phyloP scores from a whole-genome alignment of 2,797 vertebrate species.

The Enteromius trimaculatus region DNA sequence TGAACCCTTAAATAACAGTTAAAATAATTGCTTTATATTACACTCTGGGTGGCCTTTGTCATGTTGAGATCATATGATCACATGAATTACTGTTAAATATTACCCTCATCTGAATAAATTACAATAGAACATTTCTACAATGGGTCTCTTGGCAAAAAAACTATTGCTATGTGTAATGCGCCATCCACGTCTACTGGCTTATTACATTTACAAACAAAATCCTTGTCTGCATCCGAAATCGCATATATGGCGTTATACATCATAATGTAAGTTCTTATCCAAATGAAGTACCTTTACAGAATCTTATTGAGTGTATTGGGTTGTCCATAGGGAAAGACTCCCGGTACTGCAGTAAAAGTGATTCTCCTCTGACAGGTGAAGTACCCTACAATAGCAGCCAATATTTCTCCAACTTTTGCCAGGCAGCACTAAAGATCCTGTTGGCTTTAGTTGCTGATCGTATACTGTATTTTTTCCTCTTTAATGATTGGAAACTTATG shows the following conservation, averaged over 20 bases:
- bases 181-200: not conserved
- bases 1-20: not conserved
- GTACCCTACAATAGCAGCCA: not conserved
- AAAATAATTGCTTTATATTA: not conserved
- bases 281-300: not conserved
- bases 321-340: not conserved
- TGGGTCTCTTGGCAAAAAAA: not conserved
- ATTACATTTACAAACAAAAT: not conserved
- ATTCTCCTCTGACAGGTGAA: not conserved
- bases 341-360: not conserved
- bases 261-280: not conserved
- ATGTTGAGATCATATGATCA: not conserved
- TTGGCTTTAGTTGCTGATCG: not conserved
- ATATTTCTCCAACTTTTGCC: not conserved
- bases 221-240: not conserved
- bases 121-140: not conserved
- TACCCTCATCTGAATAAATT: not conserved
- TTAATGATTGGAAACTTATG: slow-evolving; percentile 1
- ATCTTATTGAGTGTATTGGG: not conserved
- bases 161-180: not conserved
- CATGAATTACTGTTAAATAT: not conserved
- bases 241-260: not conserved
- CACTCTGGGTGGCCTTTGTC: not conserved
- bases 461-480: not conserved
- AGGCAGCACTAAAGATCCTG: not conserved